A percentile compares a stretch with the other conserved stretches of the same genome.
phyloP scores from a whole-genome alignment of 2,888 invertebrate species.

The Melanostoma mellinum region DNA sequence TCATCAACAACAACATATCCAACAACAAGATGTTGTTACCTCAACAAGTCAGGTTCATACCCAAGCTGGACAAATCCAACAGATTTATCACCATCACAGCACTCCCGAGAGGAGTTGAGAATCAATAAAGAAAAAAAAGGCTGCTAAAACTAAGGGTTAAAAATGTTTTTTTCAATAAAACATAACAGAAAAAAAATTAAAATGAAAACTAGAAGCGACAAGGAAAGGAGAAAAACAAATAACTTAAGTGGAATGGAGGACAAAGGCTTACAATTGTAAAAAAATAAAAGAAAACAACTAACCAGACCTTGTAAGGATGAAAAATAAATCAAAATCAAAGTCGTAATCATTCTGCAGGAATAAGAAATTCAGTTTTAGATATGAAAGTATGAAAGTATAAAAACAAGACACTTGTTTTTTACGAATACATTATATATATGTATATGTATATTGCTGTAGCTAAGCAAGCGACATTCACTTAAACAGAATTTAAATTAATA shows the following conservation, averaged over 20 bases:
- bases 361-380: slow-evolving; percentile 10
- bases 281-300: slow-evolving; percentile 47
- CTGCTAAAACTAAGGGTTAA: slow-evolving; percentile 80
- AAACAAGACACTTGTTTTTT: slow-evolving; percentile 19
- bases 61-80: slow-evolving; percentile 79
- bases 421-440: too few species aligned
- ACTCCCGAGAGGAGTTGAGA: slow-evolving; percentile 82
- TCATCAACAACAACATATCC: slow-evolving; percentile 79
- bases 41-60: slow-evolving; percentile 80
- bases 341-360: slow-evolving; percentile 19
- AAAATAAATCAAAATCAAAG: slow-evolving; percentile 33
- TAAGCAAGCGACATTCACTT: slow-evolving; percentile 22
- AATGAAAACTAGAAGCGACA: slow-evolving; percentile 39
- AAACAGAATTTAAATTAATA: slow-evolving; percentile 23
- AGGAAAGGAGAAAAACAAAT: slow-evolving; percentile 35
- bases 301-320: slow-evolving; percentile 30
- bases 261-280: slow-evolving; percentile 68
- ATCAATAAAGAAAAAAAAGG: slow-evolving; percentile 80
- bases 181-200: slow-evolving; percentile 15
- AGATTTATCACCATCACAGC: slow-evolving; percentile 81
- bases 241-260: slow-evolving; percentile 70
- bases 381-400: slow-evolving; percentile 35
- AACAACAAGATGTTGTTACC: slow-evolving; percentile 81
- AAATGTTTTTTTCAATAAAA: slow-evolving; percentile 50
- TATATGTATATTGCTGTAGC: slow-evolving; percentile 23